Evolutionary conservation across 64 coral and sea anemone species (phyloP).

Genomic region (Acropora tenuis): DNA sequence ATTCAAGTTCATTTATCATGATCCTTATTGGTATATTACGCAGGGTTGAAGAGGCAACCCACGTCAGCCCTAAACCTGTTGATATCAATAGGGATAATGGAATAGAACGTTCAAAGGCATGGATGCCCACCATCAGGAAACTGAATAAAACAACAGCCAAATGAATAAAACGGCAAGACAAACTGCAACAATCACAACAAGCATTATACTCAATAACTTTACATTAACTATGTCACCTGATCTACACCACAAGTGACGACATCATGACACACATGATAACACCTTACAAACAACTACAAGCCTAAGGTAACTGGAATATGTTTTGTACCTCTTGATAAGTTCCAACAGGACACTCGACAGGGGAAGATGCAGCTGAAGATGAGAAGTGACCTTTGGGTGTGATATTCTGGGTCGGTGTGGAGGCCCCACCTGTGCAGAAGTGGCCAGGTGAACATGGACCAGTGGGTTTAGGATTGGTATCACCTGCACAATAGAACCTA

Average conservation of each 20-base stretch:
- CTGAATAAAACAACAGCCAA: no score
- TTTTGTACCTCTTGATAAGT: slow-evolving; percentile 84
- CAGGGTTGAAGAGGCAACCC: no score
- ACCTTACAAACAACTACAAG: neutral
- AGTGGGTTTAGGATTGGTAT: slow-evolving; percentile 91
- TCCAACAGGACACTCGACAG: slow-evolving; percentile 81
- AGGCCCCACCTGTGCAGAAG: slow-evolving; percentile 84
- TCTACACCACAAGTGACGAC: no score
- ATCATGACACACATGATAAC: no score
- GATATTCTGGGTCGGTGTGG: slow-evolving; percentile 86
- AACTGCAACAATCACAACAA: neutral
- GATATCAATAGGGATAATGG: no score
- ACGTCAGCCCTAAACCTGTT: no score
- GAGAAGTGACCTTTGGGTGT: slow-evolving; percentile 81
- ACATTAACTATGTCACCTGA: neutral
- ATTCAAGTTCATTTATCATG: no score
- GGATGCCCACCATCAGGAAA: no score
- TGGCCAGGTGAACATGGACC: slow-evolving; percentile 87
- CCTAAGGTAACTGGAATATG: neutral
- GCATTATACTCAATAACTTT: neutral
- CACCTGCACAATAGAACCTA: slow-evolving; percentile 95
- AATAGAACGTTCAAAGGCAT: no score
- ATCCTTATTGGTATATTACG: no score
- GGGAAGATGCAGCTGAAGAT: slow-evolving; percentile 55
- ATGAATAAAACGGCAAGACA: no score